phyloP scores from a whole-genome alignment of 2,888 invertebrate species.

The Drosophila eohydei region DNA sequence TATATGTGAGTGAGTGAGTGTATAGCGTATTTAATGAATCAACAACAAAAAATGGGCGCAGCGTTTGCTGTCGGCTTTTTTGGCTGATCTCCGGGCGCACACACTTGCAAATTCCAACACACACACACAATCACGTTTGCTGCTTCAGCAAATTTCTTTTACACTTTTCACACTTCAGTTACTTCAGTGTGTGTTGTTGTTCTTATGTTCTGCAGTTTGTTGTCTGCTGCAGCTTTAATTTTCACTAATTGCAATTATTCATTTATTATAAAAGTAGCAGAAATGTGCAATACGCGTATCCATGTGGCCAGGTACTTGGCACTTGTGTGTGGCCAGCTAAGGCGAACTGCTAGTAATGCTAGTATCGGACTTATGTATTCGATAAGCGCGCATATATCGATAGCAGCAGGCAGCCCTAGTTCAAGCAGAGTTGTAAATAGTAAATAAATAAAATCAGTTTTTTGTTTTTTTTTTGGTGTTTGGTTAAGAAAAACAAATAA shows the following conservation, averaged over 20 bases:
- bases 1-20: constrained; percentile 31
- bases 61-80: constrained; percentile 78
- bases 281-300: constrained; percentile 36
- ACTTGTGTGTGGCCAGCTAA: constrained; percentile 34
- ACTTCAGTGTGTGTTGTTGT: not conserved
- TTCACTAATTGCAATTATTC: constrained; percentile 26
- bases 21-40: constrained; percentile 74
- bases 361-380: not conserved
- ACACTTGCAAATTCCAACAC: constrained; percentile 67
- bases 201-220: not conserved
- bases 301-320: constrained; percentile 50
- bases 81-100: constrained; percentile 64
- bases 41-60: constrained; percentile 82
- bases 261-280: constrained; percentile 30
- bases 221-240: not conserved
- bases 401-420: constrained; percentile 15
- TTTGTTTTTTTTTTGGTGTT: constrained; percentile 13
- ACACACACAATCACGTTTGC: constrained; percentile 53
- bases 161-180: constrained; percentile 28
- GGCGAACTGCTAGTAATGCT: not conserved
- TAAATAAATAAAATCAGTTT: constrained; percentile 36
- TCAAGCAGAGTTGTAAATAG: constrained; percentile 3
- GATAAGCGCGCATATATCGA: constrained; percentile 7
- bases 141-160: constrained; percentile 32
- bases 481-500: constrained; percentile 28